Evolutionary conservation across 2,113 vertebrate genomes (phyloP).

Genomic region (Brachyhypopomus occidentalis): DNA sequence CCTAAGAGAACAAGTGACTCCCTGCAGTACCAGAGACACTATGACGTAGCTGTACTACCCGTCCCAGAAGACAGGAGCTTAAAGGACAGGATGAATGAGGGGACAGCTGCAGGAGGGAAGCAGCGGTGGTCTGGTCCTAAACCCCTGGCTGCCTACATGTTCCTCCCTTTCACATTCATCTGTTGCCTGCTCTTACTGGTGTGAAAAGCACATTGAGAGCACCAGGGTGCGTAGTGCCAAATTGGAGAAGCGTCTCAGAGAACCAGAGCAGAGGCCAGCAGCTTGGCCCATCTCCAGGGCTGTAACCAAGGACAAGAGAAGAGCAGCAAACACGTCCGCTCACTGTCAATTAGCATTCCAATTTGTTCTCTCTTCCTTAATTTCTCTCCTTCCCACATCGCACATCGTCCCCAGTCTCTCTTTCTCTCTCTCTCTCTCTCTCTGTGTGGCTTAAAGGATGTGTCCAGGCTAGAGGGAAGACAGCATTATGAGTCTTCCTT

Average conservation of each 20-base stretch:
- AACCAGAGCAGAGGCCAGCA: constrained; percentile 19
- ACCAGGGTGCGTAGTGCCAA: neutral
- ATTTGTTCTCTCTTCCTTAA: no score
- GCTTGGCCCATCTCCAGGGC: neutral
- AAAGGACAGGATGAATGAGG: constrained; percentile 38
- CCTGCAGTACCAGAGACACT: neutral
- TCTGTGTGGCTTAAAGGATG: constrained; percentile 15
- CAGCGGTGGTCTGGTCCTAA: constrained; percentile 18
- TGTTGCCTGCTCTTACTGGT: neutral
- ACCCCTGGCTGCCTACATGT: constrained; percentile 9
- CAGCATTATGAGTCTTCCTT: constrained; percentile 37
- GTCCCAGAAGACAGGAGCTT: constrained; percentile 1
- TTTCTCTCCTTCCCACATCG: no score
- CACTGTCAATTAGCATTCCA: neutral
- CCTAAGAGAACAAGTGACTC: constrained; percentile 13
- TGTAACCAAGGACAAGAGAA: neutral
- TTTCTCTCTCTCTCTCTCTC: neutral
- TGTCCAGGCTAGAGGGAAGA: constrained; percentile 11
- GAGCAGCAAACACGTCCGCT: neutral
- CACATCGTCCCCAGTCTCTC: neutral
- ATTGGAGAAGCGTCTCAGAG: neutral
- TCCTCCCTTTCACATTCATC: constrained; percentile 9
- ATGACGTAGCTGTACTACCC: neutral
- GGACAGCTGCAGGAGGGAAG: constrained; percentile 7
- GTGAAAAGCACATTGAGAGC: constrained; percentile 37